phyloP scores from a whole-genome alignment of 2,888 invertebrate genomes.

The Cheilosia vernalis region DNA sequence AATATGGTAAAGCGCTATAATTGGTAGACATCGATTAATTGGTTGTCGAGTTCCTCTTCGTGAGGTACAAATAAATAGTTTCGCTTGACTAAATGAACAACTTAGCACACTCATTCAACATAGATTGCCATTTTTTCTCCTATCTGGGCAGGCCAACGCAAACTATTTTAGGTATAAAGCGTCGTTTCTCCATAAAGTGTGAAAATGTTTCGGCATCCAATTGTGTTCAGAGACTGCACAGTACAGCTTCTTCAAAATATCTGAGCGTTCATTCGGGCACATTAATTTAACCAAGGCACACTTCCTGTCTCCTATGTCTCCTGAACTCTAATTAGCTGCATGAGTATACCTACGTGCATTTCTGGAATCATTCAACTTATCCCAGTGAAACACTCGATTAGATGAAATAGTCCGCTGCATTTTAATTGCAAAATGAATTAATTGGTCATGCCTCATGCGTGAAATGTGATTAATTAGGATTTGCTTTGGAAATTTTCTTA shows the following conservation, averaged over 20 bases:
- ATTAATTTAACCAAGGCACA: constrained; percentile 41
- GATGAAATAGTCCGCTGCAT: constrained; percentile 2
- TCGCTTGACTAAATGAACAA: too few relatives aligned
- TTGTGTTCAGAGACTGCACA: constrained; percentile 5
- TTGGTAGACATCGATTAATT: too few relatives aligned
- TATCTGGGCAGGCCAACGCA: too few relatives aligned
- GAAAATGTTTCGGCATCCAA: constrained; percentile 13
- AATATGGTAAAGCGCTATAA: too few relatives aligned
- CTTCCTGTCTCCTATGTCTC: background rate
- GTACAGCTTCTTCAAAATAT: constrained; percentile 13
- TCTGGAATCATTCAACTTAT: constrained; percentile 11
- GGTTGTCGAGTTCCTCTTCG: too few relatives aligned
- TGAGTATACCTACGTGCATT: background rate
- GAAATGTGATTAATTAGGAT: constrained; percentile 59
- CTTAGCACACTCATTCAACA: too few relatives aligned
- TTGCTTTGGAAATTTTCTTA: constrained; percentile 17
- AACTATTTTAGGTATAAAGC: background rate
- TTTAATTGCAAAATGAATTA: constrained; percentile 47
- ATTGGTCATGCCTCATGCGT: constrained; percentile 49
- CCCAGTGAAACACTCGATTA: constrained; percentile 22
- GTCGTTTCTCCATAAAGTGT: constrained; percentile 14
- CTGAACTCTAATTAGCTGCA: background rate
- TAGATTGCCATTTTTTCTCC: too few relatives aligned
- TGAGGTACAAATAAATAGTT: too few relatives aligned
- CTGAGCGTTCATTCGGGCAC: constrained; percentile 40